These are phyloP conservation scores for Saimiri boliviensis DNA, from an alignment of 2,113 vertebrate genomes.

Conservation along the genomic window DNA sequence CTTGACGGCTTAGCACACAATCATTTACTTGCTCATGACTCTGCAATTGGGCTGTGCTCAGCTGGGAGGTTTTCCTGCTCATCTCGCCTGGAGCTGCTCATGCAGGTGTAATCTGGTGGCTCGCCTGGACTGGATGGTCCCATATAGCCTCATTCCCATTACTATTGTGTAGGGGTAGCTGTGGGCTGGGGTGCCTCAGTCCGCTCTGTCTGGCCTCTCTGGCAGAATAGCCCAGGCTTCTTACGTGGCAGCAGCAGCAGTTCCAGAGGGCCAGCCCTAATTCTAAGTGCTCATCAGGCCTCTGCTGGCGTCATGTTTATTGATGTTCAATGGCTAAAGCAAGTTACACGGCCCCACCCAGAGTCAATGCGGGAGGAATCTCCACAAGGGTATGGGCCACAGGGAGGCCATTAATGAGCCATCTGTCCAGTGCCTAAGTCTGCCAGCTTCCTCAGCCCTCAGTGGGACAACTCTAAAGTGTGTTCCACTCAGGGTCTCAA, in stretches of 20 bases:
- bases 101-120: rapidly evolving
- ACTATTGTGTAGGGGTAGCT: background rate
- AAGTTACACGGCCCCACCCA: background rate
- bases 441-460: rapidly evolving
- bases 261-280: background rate
- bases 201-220: background rate
- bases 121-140: background rate
- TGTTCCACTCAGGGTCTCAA: background rate
- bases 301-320: background rate
- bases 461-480: rapidly evolving
- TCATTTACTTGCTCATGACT: background rate
- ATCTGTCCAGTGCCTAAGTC: rapidly evolving
- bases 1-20: rapidly evolving
- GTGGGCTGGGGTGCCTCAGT: too few species aligned
- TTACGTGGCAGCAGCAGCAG: rapidly evolving
- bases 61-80: background rate
- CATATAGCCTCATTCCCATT: background rate
- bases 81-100: background rate
- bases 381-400: rapidly evolving
- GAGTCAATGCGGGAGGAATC: background rate
- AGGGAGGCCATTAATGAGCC: background rate
- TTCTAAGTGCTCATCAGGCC: background rate
- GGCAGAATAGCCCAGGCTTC: background rate
- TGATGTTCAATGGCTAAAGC: background rate
- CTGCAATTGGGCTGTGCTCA: background rate